Conservation (phyloP, 30 jellyfish, hydroid and myxozoan species). For the Chrysaora quinquecirrha region DNA sequence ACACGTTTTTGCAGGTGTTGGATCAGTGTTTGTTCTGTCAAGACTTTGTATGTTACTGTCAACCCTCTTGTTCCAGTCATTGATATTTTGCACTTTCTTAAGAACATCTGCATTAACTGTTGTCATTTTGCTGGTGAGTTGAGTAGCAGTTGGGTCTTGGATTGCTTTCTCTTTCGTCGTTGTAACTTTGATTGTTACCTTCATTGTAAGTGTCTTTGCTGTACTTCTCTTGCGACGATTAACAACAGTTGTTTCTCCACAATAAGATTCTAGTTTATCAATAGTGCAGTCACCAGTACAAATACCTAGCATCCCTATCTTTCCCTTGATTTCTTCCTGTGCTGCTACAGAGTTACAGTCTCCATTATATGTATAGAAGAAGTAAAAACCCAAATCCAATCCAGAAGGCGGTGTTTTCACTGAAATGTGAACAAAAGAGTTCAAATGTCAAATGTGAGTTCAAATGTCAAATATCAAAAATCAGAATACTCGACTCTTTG, state of each 20-base stretch:
- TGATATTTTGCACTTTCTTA: conserved; percentile 16
- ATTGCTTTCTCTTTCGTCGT: conserved; percentile 57
- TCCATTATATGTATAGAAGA: conserved; percentile 63
- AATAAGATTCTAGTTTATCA: conserved; percentile 42
- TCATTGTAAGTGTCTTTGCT: conserved; percentile 30
- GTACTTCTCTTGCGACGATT: conserved; percentile 61
- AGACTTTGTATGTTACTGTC: conserved; percentile 44
- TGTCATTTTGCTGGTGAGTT: conserved; percentile 40
- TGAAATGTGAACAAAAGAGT: too few species aligned
- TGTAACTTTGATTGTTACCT: conserved; percentile 35
- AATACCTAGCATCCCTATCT: not conserved
- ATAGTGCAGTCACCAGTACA: conserved; percentile 34
- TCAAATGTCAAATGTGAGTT: too few species aligned
- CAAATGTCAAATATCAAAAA: too few species aligned
- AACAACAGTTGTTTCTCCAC: conserved; percentile 77
- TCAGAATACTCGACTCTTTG: too few species aligned
- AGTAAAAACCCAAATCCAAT: conserved; percentile 9
- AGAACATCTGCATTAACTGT: conserved; percentile 60
- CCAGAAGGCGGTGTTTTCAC: conserved; percentile 80
- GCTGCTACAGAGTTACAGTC: conserved; percentile 77
- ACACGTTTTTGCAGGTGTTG: conserved; percentile 17
- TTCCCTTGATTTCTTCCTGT: conserved; percentile 35
- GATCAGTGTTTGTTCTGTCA: not conserved
- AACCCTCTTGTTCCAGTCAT: conserved; percentile 6
- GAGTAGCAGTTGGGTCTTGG: conserved; percentile 38